Percentiles rank a stretch among this genome's conserved stretches.
phyloP scores from a whole-genome alignment of 2,797 vertebrate species.

The Selene dorsalis region DNA sequence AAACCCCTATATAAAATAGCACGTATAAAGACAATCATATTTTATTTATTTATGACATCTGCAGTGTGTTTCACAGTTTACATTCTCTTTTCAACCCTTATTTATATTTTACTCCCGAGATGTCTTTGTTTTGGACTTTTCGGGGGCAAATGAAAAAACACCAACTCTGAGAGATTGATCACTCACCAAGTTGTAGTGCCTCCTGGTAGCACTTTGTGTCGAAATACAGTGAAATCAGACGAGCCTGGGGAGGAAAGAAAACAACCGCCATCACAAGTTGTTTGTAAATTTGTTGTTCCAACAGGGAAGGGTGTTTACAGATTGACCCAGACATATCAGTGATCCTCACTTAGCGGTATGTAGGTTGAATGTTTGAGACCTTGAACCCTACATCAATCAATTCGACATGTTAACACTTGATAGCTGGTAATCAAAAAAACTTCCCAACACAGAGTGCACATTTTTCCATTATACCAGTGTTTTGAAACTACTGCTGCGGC shows the following conservation, averaged over 20 bases:
- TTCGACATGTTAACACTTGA: neutral
- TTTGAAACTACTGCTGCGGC: neutral
- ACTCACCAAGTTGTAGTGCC: constrained; percentile 94
- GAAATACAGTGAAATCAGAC: constrained; percentile 96
- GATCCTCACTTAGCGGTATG: neutral
- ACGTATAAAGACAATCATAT: neutral
- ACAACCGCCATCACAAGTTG: neutral
- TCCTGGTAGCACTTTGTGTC: constrained; percentile 99
- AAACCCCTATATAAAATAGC: neutral
- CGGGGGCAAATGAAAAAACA: neutral
- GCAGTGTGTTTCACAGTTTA: neutral
- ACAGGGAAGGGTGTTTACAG: too few relatives aligned
- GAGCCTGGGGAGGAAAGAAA: constrained; percentile 84
- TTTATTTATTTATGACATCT: neutral
- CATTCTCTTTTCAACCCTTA: neutral
- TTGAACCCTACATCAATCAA: neutral
- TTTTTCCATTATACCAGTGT: neutral
- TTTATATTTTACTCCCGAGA: neutral
- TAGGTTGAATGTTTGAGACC: neutral
- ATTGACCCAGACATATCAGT: neutral
- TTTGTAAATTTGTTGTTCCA: neutral
- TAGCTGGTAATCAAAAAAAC: neutral
- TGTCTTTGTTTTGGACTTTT: neutral
- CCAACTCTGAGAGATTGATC: neutral
- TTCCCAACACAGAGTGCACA: neutral